phyloP scores from a whole-genome alignment of 2,888 invertebrate species.

The Xylota segnis region DNA sequence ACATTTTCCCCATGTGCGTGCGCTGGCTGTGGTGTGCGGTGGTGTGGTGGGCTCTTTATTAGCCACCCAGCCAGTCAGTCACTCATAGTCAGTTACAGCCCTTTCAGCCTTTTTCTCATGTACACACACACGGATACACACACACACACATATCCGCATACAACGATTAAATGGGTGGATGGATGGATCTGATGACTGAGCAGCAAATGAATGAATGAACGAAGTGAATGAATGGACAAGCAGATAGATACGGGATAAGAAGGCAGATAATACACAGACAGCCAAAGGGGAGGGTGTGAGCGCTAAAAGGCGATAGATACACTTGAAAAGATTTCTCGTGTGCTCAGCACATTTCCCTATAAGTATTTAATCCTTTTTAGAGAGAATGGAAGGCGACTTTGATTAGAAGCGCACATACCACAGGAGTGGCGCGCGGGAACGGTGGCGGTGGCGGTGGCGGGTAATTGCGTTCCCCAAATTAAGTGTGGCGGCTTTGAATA shows the following conservation, averaged over 20 bases:
- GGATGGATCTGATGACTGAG: slow-evolving; percentile 74
- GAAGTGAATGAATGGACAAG: slow-evolving; percentile 69
- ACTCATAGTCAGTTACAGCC: slow-evolving; percentile 58
- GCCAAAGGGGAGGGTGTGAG: slow-evolving; percentile 43
- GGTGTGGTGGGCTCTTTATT: slow-evolving; percentile 70
- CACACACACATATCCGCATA: slow-evolving; percentile 12
- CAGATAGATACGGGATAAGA: slow-evolving; percentile 63
- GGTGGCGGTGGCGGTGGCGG: slow-evolving; percentile 4
- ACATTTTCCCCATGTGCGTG: slow-evolving; percentile 50
- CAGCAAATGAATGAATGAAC: slow-evolving; percentile 71
- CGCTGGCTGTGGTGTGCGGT: slow-evolving; percentile 12
- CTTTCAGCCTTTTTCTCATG: slow-evolving; percentile 38
- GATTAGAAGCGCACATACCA: slow-evolving; percentile 50
- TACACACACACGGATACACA: slow-evolving; percentile 19
- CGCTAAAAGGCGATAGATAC: slow-evolving; percentile 67
- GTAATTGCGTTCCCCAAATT: slow-evolving; percentile 73
- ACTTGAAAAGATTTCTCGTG: slow-evolving; percentile 63
- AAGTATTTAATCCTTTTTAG: slow-evolving; percentile 74
- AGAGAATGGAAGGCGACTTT: slow-evolving; percentile 50
- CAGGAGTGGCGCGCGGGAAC: not conserved
- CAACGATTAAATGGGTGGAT: slow-evolving; percentile 72
- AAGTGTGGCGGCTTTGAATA: slow-evolving; percentile 64
- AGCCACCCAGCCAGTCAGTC: slow-evolving; percentile 62
- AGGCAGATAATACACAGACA: slow-evolving; percentile 37
- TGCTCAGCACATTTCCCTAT: slow-evolving; percentile 69